These are phyloP conservation scores for Aleiodes alternator DNA, from an alignment of 2,888 invertebrate species.

Conservation along the genomic window DNA sequence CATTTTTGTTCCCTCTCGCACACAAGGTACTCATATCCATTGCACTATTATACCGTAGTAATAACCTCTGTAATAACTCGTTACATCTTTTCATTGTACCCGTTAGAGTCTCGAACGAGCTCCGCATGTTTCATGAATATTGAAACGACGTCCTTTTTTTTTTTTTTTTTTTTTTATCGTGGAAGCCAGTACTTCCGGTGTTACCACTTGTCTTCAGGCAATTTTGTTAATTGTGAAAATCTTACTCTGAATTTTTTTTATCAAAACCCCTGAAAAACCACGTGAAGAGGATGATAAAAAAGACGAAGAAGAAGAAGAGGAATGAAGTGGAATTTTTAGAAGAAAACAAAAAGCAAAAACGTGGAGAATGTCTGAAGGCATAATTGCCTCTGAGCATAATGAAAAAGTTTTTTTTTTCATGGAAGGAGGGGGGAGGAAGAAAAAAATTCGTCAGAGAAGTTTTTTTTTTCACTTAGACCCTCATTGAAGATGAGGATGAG, in stretches of 20 bases:
- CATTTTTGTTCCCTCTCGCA: too few species aligned
- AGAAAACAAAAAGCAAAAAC: not conserved
- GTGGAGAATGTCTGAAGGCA: not conserved
- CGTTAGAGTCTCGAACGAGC: conserved; percentile 24
- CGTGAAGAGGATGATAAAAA: not conserved
- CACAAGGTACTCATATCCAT: conserved; percentile 5
- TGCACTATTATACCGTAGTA: conserved; percentile 17
- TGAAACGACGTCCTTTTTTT: conserved; percentile 3
- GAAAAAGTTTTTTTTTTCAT: conserved; percentile 30
- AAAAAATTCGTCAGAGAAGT: conserved; percentile 35
- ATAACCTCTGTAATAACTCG: conserved; percentile 30
- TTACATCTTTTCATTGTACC: conserved; percentile 25
- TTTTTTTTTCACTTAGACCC: conserved; percentile 14
- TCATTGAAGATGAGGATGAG: conserved; percentile 35
- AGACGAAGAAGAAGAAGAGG: not conserved
- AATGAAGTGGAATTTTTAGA: not conserved
- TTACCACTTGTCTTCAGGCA: conserved; percentile 5
- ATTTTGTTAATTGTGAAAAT: conserved; percentile 7
- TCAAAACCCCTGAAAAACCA: not conserved
- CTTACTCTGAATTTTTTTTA: too few species aligned
- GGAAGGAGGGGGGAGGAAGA: conserved; percentile 13
- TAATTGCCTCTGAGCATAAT: conserved; percentile 39
- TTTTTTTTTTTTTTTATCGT: not conserved
- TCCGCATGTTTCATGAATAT: conserved; percentile 23
- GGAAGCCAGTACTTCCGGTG: not conserved